Conservation (phyloP, 2,797 vertebrate species). For the Brachyrhaphis roseni region DNA sequence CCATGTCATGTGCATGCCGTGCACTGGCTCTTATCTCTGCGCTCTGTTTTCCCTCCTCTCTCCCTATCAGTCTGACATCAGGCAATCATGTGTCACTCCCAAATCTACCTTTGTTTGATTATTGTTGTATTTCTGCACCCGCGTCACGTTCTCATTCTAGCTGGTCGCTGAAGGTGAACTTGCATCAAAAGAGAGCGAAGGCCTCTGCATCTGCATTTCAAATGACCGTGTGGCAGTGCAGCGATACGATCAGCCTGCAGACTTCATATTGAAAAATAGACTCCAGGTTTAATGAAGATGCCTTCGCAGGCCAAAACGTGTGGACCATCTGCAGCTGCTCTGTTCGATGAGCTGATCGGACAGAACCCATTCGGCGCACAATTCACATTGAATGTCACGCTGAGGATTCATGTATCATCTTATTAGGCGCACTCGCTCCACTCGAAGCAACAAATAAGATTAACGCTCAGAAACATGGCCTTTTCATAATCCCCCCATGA, state of each 20-base stretch:
- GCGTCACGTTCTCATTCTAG: conserved; percentile 40
- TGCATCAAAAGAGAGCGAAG: conserved; percentile 40
- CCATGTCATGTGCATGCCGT: not conserved
- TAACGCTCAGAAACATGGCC: conserved; percentile 40
- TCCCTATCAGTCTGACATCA: conserved; percentile 7
- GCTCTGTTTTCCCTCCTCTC: not conserved
- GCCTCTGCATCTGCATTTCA: conserved; percentile 53
- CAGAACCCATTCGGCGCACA: not conserved
- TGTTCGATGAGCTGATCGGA: conserved; percentile 32
- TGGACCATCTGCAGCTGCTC: conserved; percentile 21
- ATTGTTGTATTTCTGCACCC: conserved; percentile 40
- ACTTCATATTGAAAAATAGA: conserved; percentile 22
- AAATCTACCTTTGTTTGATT: conserved; percentile 63
- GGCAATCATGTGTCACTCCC: conserved; percentile 45
- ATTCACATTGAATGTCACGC: conserved; percentile 49
- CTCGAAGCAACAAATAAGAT: conserved; percentile 58
- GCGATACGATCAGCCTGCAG: conserved; percentile 16
- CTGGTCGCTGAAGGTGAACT: conserved; percentile 41
- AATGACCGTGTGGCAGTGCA: conserved; percentile 20
- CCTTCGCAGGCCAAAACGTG: conserved; percentile 52
- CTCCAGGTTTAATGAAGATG: conserved; percentile 52
- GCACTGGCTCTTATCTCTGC: not conserved
- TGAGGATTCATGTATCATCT: conserved; percentile 53
- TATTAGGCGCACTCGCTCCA: conserved; percentile 50
- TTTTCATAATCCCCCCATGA: conserved; percentile 49